Evolutionary conservation across 2,888 invertebrate genomes (phyloP).

Genomic region (Diarsia brunnea): DNA sequence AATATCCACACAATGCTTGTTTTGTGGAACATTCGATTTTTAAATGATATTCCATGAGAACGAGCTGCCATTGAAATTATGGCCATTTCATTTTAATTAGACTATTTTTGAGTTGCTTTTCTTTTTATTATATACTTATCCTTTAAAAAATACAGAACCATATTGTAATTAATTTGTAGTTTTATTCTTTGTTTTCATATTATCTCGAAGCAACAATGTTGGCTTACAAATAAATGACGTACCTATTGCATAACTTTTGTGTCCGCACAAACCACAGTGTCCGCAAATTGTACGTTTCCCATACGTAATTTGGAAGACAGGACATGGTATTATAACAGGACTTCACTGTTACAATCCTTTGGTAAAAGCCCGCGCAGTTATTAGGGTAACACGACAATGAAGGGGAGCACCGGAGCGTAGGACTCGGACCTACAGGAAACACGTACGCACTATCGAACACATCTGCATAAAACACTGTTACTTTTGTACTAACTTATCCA

Average conservation of each 20-base stretch:
- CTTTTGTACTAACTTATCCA: constrained; percentile 1
- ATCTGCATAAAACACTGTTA: constrained; percentile 30
- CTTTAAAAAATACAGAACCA: constrained; percentile 1
- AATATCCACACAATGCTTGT: constrained; percentile 66
- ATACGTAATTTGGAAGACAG: constrained; percentile 40
- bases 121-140: not conserved
- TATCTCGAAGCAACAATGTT: constrained; percentile 3
- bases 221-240: constrained; percentile 7
- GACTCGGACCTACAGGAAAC: constrained; percentile 27
- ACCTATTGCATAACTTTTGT: constrained; percentile 1
- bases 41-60: constrained; percentile 64
- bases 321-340: constrained; percentile 53
- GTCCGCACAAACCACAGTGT: constrained; percentile 22
- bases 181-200: not conserved
- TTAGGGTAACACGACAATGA: constrained; percentile 38
- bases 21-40: constrained; percentile 64
- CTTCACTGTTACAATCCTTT: constrained; percentile 54
- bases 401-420: constrained; percentile 33
- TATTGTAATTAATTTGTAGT: constrained; percentile 3
- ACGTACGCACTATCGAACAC: constrained; percentile 27
- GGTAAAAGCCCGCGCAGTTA: constrained; percentile 26
- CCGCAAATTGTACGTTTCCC: constrained; percentile 35
- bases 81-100: constrained; percentile 54
- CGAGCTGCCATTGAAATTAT: constrained; percentile 50
- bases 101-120: constrained; percentile 46